These are phyloP conservation scores for Hyposoter dolosus DNA, from an alignment of 2,888 invertebrate genomes.

Conservation along the genomic window DNA sequence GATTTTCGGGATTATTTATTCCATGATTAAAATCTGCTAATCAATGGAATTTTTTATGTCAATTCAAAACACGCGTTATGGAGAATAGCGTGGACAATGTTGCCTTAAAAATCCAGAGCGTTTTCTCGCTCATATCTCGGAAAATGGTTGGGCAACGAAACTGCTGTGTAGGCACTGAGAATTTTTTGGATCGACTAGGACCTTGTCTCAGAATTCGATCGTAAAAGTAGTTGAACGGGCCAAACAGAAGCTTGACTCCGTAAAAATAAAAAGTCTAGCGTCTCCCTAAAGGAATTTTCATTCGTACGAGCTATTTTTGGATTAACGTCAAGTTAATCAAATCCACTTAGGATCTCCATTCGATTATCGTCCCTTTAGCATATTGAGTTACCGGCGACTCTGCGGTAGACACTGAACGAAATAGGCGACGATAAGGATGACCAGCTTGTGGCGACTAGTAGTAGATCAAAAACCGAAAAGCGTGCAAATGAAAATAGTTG, in stretches of 20 bases:
- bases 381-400: not conserved
- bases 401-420: not conserved
- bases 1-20: too few relatives aligned
- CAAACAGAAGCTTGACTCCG: not conserved
- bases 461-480: not conserved
- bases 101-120: too few relatives aligned
- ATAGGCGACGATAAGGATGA: not conserved
- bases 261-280: too few relatives aligned
- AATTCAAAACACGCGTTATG: too few relatives aligned
- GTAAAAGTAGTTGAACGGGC: not conserved
- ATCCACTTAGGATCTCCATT: not conserved
- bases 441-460: not conserved
- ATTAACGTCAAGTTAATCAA: not conserved
- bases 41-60: too few relatives aligned
- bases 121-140: not conserved
- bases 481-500: conserved; percentile 3
- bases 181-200: not conserved
- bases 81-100: too few relatives aligned
- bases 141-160: not conserved
- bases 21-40: not conserved
- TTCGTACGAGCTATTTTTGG: not conserved
- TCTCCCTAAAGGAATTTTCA: not conserved
- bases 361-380: not conserved
- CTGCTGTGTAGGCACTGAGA: not conserved
- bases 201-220: not conserved